A percentile compares a stretch with the other conserved stretches of the same genome.
Conservation (phyloP, 2,113 vertebrate species). For the Mustela nigripes region DNA sequence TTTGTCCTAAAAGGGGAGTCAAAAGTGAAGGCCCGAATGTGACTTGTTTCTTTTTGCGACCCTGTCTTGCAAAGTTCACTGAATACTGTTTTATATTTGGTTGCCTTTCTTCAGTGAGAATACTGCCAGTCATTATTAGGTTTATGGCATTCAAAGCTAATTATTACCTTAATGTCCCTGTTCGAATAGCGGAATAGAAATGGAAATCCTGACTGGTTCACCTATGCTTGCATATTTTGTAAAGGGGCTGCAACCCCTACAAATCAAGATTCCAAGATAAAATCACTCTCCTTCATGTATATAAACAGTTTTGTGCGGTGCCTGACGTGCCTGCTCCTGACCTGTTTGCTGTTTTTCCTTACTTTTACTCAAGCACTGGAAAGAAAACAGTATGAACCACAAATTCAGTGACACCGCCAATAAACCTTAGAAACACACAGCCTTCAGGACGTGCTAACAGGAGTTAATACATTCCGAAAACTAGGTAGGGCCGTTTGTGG, state of each 20-base stretch:
- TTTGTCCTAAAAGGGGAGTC: background rate
- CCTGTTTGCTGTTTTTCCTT: background rate
- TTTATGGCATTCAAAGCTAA: background rate
- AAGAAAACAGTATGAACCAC: background rate
- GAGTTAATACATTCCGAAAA: background rate
- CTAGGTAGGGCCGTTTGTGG: background rate
- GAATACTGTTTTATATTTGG: background rate
- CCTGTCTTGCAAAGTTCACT: background rate
- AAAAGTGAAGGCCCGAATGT: background rate
- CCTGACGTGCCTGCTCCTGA: background rate
- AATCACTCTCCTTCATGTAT: background rate
- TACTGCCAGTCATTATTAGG: background rate
- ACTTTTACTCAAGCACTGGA: background rate
- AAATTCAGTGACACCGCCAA: background rate
- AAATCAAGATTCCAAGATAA: background rate
- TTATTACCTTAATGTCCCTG: background rate
- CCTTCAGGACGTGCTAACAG: background rate
- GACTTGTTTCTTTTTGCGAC: background rate
- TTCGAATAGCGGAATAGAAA: background rate
- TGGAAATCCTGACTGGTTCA: background rate
- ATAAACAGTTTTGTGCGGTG: background rate
- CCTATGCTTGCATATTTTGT: background rate
- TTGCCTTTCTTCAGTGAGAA: background rate
- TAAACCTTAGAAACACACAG: background rate
- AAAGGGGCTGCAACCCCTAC: background rate